Base-by-base conservation (phyloP, 2,797 vertebrate species). In the Lophius americanus region DNA sequence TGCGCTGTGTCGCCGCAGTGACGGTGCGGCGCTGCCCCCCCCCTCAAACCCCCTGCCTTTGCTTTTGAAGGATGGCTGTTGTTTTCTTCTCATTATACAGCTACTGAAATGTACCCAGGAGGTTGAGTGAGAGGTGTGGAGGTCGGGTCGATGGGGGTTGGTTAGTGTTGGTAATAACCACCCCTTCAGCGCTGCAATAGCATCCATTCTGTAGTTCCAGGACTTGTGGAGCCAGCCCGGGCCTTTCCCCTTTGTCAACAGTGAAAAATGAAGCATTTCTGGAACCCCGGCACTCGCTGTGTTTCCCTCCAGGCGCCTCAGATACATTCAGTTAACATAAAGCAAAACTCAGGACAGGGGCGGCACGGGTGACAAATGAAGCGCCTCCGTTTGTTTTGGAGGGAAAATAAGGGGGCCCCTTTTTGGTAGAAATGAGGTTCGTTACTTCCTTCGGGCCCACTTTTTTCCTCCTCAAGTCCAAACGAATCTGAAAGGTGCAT, bases 291-390 rank as follows among this genome's bases (percentile, higher is more conserved):
- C 80, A 51, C 88, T 86, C 64, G 63, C 84, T 88, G 86, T 73
- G 84, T 83, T 86, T 66, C 81, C 81, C 89, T 84, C 73, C 11
- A 55, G 85, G 88, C 77, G 76, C 84, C 82, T 84, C 78, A 68
- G 84, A 85, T 81, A 81, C 86, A 85, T 84, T 89, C 86, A 88
- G 89, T 89, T 87, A 90, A 87, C 89, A 90, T 91, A 86, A 90
- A 91, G 85, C 85, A 89, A 83, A 86, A 85, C 67, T 86, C 84
- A 79, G 73, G 84, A 85, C 68, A 73, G 79, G 84, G 81, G 75
- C 64, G 42, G 65, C 63, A 57, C 13, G 55, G 55, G 69, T 92
- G 89, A 92, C 88, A 88, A 90, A 92, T 91, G 86, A 88, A 88
- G 82, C 77, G 74, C 68, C 83, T 82, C 41, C 12, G 48, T 84